phyloP scores from a whole-genome alignment of 1,140 invertebrate genomes.

The Apis cerana region DNA sequence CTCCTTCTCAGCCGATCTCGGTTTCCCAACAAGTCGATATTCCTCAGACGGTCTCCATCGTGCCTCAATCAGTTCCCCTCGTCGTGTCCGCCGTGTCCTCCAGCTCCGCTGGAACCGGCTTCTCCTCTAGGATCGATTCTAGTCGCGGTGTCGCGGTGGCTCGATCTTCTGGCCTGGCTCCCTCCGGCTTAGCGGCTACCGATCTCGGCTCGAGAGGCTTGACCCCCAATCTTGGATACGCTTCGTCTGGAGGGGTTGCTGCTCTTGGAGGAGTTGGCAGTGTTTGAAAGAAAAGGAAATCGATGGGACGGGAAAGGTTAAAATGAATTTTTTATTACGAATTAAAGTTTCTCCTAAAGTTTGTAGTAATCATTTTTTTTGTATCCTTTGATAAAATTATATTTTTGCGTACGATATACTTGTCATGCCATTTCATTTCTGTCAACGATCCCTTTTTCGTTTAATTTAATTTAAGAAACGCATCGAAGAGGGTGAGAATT shows the following conservation, averaged over 20 bases:
- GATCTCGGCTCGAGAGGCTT: background rate
- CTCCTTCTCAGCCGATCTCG: slow-evolving; percentile 36
- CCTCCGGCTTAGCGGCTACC: slow-evolving; percentile 1
- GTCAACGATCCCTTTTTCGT: background rate
- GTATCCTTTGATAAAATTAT: slow-evolving; percentile 18
- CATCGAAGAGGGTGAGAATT: background rate
- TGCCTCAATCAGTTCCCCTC: slow-evolving; percentile 21
- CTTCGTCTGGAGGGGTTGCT: background rate
- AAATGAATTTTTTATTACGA: background rate
- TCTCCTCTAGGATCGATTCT: background rate
- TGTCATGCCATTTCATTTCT: no score
- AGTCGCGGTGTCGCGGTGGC: background rate
- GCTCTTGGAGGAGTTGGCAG: background rate
- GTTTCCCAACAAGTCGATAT: slow-evolving; percentile 64
- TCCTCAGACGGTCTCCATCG: background rate
- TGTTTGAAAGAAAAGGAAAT: background rate
- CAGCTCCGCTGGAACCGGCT: background rate
- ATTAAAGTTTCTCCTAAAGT: background rate
- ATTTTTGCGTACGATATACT: background rate
- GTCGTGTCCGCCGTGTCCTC: background rate
- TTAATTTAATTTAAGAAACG: background rate
- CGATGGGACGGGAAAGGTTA: background rate
- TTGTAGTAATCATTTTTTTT: background rate
- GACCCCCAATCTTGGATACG: background rate
- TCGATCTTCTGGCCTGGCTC: background rate